Base-by-base conservation (phyloP, 2,797 vertebrate genomes). In the Erithacus rubecula region DNA sequence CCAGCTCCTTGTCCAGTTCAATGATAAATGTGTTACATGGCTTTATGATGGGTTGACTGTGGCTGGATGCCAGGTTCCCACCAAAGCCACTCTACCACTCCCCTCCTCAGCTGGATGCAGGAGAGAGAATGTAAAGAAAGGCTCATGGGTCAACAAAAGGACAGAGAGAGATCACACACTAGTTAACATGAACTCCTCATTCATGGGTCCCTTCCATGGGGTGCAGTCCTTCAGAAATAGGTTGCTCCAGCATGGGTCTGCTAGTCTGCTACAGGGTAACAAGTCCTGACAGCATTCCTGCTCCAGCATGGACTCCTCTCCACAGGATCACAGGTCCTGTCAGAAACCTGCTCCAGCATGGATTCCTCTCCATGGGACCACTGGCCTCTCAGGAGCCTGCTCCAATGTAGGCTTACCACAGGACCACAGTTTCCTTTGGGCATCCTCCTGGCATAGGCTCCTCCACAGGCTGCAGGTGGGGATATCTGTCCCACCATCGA, bases 181-280 rank as follows among this genome's bases (percentile, higher is more conserved):
- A 8, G 30, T 53, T 75, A 41, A 15, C 53, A 60, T 24, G 26
- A 47, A n/a, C 26, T 60, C 16, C 8, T 82, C 7, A 19, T 58
- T 29, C 0, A 0, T 21, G 23, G 11, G 11, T 27, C 29, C 26
- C 12, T 71, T 77, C 47, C 30, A 30, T 2, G 6, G 6, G 11
- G 8, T 47, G 30, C 58, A 37, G 39, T 36, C 55, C 30, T 58
- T 83, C 43, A 56, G 90, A 37, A 83, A 15, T 2, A 52, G 32
- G 18, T 37, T 87, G 43, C 41, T 87, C n/a, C 41, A 74, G 32
- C 7, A 7, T n/a, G 17, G 4, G 11, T 52, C 7, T 47, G 10
- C 39, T 46, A 5, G 21, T 51, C 51, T 32, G 51, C 51, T 53
- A 32, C 2, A 12, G 12, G 18, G 19, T 18, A 52, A 30, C 23